Base-by-base conservation (phyloP, 2,113 vertebrate genomes). In the Pholis gunnellus region DNA sequence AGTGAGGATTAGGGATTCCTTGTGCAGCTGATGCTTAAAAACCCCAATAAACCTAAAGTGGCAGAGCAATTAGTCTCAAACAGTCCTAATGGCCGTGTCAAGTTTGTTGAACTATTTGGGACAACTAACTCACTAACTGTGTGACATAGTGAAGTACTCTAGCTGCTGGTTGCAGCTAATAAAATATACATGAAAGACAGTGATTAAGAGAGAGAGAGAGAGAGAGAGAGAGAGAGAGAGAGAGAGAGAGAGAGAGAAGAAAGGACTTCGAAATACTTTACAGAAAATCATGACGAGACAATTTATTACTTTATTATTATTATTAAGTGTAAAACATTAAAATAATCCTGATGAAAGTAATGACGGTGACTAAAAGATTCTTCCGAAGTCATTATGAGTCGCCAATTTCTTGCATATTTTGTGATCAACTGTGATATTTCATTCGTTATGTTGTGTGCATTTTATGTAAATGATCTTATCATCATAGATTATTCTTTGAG, bases 111-210 rank as follows among this genome's bases (percentile, higher is more conserved):
- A 78, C 73, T 63, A n/a, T 44, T 48, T 25, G 48, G 67, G 20
- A 67, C 52, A 67, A 54, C 34, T 44, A 20, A 22, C 10, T 60
- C 34, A 64, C 38, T 52, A 36, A 78, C 27, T 56, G 65, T 67
- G 52, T 65, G 56, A 78, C 46, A 75, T 38, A 59, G 65, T 29
- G 46, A 66, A 73, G 68, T 42, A 8, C 18, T 25, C 4, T 44
- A 25, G 71, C 85, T 83, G 42, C 84, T 59, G 73, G 65, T 48
- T 74, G 75, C 48, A n/a, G n/a, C 66, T 42, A 52, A 56, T 79
- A 79, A 82, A 77, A 83, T 67, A 80, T 31, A 85, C 70, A 69
- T 29, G 7, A 59, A 29, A 82, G 74, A 73, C 60, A 68, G 56
- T 40, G 68, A 66, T 66, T 27, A 50, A 48, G 38, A 50, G 22